phyloP scores from a whole-genome alignment of 2,888 invertebrate genomes.

The Rutpela maculata region DNA sequence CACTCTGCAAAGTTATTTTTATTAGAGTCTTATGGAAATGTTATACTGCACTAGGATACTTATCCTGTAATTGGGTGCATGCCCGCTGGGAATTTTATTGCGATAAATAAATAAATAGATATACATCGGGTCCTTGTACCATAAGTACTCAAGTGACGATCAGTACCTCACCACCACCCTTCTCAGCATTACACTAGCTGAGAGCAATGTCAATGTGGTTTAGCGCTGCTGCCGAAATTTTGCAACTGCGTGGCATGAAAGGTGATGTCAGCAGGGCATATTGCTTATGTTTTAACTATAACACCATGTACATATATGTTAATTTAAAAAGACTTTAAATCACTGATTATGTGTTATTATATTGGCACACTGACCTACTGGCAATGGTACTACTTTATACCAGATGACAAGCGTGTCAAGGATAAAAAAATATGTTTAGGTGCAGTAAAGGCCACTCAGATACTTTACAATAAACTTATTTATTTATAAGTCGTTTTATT shows the following conservation, averaged over 20 bases:
- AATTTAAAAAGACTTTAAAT: constrained; percentile 9
- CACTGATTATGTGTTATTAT: constrained; percentile 10
- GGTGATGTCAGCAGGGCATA: background rate
- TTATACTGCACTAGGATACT: too few species aligned
- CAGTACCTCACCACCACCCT: too few species aligned
- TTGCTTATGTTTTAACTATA: background rate
- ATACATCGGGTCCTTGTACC: too few species aligned
- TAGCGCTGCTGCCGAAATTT: background rate
- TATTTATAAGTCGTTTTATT: constrained; percentile 30
- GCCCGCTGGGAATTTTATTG: too few species aligned
- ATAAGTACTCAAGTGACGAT: too few species aligned
- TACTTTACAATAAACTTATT: constrained; percentile 46
- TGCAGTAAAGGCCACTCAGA: constrained; percentile 55
- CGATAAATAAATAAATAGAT: too few species aligned
- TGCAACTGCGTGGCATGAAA: background rate
- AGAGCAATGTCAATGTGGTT: background rate
- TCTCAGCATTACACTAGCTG: too few species aligned
- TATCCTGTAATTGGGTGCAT: too few species aligned
- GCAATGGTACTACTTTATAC: constrained; percentile 64
- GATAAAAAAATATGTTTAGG: constrained; percentile 56
- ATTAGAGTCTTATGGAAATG: too few species aligned
- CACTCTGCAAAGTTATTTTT: too few species aligned
- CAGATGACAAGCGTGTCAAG: constrained; percentile 57
- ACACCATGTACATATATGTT: background rate
- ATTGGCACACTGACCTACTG: constrained; percentile 68